Conservation (phyloP, 2,797 vertebrate species). For the Tokudaia muenninki region DNA sequence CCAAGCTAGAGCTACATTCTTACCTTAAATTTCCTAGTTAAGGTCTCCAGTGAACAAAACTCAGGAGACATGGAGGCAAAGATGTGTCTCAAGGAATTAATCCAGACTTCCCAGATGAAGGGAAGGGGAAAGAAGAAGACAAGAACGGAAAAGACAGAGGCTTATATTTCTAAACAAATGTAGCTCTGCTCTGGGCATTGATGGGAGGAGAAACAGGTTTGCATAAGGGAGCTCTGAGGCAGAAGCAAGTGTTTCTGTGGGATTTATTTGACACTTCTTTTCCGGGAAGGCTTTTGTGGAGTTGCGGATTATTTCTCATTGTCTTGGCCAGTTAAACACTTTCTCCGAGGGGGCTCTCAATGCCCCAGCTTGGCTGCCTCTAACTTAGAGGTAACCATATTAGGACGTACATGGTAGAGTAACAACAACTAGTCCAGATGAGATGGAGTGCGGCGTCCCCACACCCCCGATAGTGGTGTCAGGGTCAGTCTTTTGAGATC, state of each 20-base stretch:
- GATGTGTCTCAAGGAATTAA: conserved; percentile 84
- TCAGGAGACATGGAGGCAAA: conserved; percentile 84
- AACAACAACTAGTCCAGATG: conserved; percentile 98
- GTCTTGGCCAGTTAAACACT: conserved; percentile 93
- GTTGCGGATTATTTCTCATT: conserved; percentile 97
- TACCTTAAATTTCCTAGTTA: conserved; percentile 87
- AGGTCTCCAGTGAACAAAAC: conserved; percentile 85
- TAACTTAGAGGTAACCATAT: conserved; percentile 97
- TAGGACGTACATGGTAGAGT: conserved; percentile 97
- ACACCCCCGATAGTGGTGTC: conserved; percentile 92
- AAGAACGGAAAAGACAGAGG: conserved; percentile 67
- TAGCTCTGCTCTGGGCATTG: conserved; percentile 76
- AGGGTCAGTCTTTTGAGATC: conserved; percentile 93
- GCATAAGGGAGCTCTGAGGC: conserved; percentile 82
- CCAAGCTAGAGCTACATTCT: conserved; percentile 85
- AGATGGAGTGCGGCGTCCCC: conserved; percentile 90
- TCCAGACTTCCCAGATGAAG: conserved; percentile 79
- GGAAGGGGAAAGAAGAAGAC: background rate
- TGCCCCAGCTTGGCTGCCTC: conserved; percentile 88
- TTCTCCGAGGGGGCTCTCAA: conserved; percentile 92
- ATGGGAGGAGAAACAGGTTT: conserved; percentile 83
- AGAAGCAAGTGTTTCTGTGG: conserved; percentile 84
- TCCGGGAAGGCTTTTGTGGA: conserved; percentile 91
- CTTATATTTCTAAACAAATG: conserved; percentile 81
- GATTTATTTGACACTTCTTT: conserved; percentile 91